phyloP scores from a whole-genome alignment of 92 coral and sea anemone species.

The Heliopora coerulea region DNA sequence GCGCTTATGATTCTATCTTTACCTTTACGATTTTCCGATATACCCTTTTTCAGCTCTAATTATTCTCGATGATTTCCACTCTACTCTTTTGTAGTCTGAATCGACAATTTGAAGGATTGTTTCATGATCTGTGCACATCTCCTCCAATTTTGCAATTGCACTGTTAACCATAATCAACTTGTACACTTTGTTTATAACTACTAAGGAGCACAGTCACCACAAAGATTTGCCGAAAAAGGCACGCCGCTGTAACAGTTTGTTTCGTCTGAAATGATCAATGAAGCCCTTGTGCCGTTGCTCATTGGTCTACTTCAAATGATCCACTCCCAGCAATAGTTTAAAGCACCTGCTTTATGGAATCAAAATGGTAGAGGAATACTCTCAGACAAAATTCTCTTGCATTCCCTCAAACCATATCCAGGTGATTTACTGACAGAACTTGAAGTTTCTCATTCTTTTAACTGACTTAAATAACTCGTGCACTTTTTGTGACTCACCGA shows the following conservation, averaged over 20 bases:
- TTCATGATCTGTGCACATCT: constrained; percentile 17
- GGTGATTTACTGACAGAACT: constrained; percentile 28
- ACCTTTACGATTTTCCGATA: no score
- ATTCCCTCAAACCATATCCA: constrained; percentile 22
- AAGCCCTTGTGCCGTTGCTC: constrained; percentile 2
- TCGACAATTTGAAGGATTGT: constrained; percentile 6
- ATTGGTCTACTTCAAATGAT: constrained; percentile 8
- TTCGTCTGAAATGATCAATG: constrained; percentile 13
- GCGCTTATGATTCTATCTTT: no score
- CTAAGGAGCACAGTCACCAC: constrained; percentile 26
- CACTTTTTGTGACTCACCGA: constrained; percentile 23
- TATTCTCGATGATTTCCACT: constrained; percentile 22
- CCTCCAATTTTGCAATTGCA: constrained; percentile 5
- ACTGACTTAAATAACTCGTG: constrained; percentile 31
- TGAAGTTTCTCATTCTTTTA: constrained; percentile 5
- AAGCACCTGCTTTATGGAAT: constrained; percentile 20
- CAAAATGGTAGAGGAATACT: constrained; percentile 27
- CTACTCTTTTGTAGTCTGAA: constrained; percentile 5
- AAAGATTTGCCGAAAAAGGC: constrained; percentile 25
- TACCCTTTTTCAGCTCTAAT: no score
- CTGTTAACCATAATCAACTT: constrained; percentile 30
- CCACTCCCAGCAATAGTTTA: not conserved
- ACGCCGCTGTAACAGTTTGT: constrained; percentile 15
- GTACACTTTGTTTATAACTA: constrained; percentile 27
- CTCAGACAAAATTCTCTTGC: constrained; percentile 18